Evolutionary conservation across 2,113 vertebrate species (phyloP).

Genomic region (Mungos mungo): DNA sequence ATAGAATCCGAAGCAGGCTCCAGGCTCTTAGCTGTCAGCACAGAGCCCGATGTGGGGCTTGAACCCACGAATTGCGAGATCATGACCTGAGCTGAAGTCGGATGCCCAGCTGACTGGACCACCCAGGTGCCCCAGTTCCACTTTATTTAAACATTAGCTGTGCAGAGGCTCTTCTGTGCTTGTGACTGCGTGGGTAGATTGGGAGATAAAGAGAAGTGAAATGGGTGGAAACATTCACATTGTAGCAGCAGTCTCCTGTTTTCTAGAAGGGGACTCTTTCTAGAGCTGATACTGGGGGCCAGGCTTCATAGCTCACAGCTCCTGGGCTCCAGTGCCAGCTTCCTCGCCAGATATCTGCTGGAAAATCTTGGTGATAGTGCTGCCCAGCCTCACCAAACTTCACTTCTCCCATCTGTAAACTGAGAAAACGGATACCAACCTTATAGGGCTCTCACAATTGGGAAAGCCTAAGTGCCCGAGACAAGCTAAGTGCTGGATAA

Average conservation of each 20-base stretch:
- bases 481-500: not conserved
- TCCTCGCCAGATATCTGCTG: not conserved
- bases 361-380: not conserved
- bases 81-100: no score
- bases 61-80: no score
- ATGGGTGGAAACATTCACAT: not conserved
- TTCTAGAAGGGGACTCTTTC: not conserved
- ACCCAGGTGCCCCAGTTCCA: no score
- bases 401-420: not conserved
- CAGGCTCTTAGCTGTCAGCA: no score
- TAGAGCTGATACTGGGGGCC: not conserved
- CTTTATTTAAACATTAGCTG: not conserved
- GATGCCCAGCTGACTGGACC: no score
- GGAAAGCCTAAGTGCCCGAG: not conserved
- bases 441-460: not conserved
- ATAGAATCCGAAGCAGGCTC: no score
- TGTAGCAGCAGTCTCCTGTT: fast-evolving
- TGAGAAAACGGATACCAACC: not conserved
- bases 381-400: not conserved
- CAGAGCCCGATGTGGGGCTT: no score
- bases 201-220: not conserved
- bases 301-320: not conserved
- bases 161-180: not conserved
- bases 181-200: not conserved
- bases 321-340: not conserved